Conservation (phyloP, 2,113 vertebrate genomes). For the Mustelus asterias region DNA sequence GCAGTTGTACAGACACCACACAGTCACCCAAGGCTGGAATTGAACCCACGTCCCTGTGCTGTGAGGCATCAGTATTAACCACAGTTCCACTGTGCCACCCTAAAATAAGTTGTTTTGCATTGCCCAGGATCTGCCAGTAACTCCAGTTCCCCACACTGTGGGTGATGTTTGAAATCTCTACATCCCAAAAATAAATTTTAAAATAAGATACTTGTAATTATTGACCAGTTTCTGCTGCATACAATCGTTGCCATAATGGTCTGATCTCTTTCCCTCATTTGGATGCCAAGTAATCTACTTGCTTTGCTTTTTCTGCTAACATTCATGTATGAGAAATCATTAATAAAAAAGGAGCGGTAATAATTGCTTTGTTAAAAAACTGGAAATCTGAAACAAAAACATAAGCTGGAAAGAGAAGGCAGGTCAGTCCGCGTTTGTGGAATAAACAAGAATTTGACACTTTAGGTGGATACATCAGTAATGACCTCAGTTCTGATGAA, state of each 20-base stretch:
- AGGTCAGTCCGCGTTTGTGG: neutral
- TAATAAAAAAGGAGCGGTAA: neutral
- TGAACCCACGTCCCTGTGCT: too few relatives aligned
- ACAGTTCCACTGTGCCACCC: too few relatives aligned
- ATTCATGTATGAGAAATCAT: neutral
- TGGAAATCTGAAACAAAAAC: neutral
- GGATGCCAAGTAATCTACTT: neutral
- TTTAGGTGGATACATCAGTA: neutral
- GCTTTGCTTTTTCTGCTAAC: neutral
- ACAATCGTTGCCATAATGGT: neutral
- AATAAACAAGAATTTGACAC: neutral
- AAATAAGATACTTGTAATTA: neutral
- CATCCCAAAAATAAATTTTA: neutral
- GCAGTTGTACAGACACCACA: too few relatives aligned
- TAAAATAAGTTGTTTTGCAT: too few relatives aligned
- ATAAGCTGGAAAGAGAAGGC: neutral
- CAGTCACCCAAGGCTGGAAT: too few relatives aligned
- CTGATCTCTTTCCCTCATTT: neutral
- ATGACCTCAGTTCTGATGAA: neutral
- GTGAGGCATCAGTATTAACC: too few relatives aligned
- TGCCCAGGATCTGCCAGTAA: neutral
- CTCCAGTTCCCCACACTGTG: neutral
- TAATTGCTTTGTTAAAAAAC: neutral
- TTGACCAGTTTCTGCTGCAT: neutral
- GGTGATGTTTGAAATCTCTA: neutral